Evolutionary conservation across 30 jellyfish, hydroid and myxozoan species (phyloP), one percentile per base, ranked within the genome.

Genomic region (Chrysaora quinquecirrha): DNA sequence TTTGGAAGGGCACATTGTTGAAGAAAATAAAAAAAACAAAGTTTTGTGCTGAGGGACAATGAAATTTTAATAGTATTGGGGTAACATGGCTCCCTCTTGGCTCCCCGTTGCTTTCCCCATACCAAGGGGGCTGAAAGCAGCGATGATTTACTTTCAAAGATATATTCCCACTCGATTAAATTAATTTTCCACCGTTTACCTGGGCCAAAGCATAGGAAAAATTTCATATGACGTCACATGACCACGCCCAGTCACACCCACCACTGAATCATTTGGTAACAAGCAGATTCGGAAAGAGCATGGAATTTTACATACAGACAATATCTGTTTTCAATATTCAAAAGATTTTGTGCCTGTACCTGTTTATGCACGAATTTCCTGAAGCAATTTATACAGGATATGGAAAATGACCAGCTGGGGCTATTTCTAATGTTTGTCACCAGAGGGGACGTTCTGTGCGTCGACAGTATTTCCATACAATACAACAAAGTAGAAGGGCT

Each of bases 171-270:
- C 68, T 52, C 19, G 68, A 52, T 52, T 52, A 4, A 52, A 52
- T 12, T 52, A 52, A 25, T 25, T 52, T 52, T 52, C 68, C 68
- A 52, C 9, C 68, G 68, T 52, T 52, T 10, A 52, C 68, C 68
- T 25, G 68, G 68, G 68, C 68, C 68, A 52, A 52, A 52, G 19
- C 68, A 52, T 52, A 52, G 68, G 68, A 52, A 52, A 52, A 52
- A 4, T 52, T 52, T 52, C 29, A 52, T 52, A 52, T 52, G 68
- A 52, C 68, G 68, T 52, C 68, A 52, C 68, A 52, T 52, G 68
- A 52, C 68, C 68, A 52, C 68, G 68, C 68, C 68, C 68, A 3
- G 68, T 25, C 68, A 52, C 68, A 52, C 68, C 68, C 68, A 52
- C 68, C 68, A 25, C 68, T 52, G 68, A 52, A 52, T 52, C 68